Percentiles rank a stretch among this genome's conserved stretches.
Evolutionary conservation across 1,140 invertebrate species (phyloP).

Genomic region (Drosophila jambulina): DNA sequence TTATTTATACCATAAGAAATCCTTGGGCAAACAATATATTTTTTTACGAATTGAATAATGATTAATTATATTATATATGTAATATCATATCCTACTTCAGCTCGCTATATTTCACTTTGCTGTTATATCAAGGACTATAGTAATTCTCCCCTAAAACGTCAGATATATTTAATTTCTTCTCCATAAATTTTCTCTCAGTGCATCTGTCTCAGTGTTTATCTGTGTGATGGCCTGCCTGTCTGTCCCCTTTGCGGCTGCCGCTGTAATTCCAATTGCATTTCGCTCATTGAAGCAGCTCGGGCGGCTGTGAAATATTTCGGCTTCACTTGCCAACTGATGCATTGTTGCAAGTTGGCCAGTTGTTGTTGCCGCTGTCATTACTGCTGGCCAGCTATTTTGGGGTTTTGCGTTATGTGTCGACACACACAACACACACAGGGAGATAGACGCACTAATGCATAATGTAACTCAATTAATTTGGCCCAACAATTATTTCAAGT

Average conservation of each 20-base stretch:
- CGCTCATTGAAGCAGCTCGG: constrained; percentile 29
- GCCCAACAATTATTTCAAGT: constrained; percentile 57
- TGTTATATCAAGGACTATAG: neutral
- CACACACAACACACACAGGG: constrained; percentile 1
- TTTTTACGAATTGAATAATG: too few species aligned
- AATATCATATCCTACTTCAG: too few species aligned
- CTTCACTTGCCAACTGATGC: constrained; percentile 64
- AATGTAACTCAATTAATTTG: constrained; percentile 79
- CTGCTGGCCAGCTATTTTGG: constrained; percentile 44
- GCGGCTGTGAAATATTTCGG: constrained; percentile 72
- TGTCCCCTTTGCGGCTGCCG: constrained; percentile 31
- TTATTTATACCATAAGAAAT: too few species aligned
- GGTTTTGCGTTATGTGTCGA: constrained; percentile 49
- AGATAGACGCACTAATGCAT: constrained; percentile 45
- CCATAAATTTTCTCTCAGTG: neutral
- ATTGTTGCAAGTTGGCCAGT: constrained; percentile 21
- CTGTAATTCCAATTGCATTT: constrained; percentile 63
- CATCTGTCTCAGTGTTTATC: neutral
- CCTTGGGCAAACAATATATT: too few species aligned
- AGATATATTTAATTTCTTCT: neutral
- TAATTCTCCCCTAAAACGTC: neutral
- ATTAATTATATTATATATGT: too few species aligned
- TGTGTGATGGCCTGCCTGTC: constrained; percentile 19
- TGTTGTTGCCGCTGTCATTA: constrained; percentile 14
- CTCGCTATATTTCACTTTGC: too few species aligned